Evolutionary conservation across 2,888 invertebrate species (phyloP), one percentile per base, ranked within the genome.

Genomic region (Nomada ferruginata): DNA sequence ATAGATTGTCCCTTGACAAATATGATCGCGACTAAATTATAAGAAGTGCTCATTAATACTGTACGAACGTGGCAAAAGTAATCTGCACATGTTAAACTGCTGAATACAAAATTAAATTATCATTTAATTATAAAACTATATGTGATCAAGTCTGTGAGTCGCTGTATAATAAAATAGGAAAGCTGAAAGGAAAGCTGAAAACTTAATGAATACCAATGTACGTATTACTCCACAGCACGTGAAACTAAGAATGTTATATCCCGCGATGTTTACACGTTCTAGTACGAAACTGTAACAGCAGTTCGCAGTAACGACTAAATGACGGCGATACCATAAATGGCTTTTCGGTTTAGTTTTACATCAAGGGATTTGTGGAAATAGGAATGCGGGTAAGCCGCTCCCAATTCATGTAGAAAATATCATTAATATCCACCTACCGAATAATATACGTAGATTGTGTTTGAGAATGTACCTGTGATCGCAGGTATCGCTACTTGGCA

Each of bases 401-500:
- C 55, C 60, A 23, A 65, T 60, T 20, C 50, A n/a, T 26, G 47
- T 20, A 5, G 7, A 36, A 7, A 20, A 47, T 57, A 57, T 70
- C 18, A 15, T 18, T 20, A 18, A 18, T 47, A 50, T 59, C 11
- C 50, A 18, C 13, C n/a, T 23, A 10, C 4, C 36, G 52, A n/a
- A 3, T 18, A 66, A 15, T 26, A 10, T 36, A 55, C 23, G 55
- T 23, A 26, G n/a, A 11, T 26, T 11, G 20, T 42, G 36, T 52
- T n/a, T 47, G 26, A 50, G 10, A 60, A 20, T 50, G 72, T 9
- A 68, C 15, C 5, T 70, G 0, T 29, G 20, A 69, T 23, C 10
- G n/a, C 52, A n/a, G 18, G 10, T 26, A 26, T 18, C 29, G 55
- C 10, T 76, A 76, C 80, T 85, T 85, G 29, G 61, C 55, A 52